Evolutionary conservation across 2,113 vertebrate genomes (phyloP), one percentile per base, ranked within the genome.

Genomic region (Pogona vitticeps): DNA sequence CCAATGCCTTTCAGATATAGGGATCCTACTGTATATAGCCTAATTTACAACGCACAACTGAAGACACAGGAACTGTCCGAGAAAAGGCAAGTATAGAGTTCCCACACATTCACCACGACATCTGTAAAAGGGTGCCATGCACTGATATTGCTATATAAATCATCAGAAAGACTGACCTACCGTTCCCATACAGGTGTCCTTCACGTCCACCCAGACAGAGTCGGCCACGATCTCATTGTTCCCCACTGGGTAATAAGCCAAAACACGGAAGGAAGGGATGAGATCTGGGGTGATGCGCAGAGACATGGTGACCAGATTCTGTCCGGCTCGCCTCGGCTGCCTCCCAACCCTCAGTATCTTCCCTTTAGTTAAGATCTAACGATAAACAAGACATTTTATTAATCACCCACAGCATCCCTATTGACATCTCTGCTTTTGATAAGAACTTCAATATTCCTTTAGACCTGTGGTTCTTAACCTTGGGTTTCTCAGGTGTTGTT

Each of bases 191-290:
- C 98, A 99, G 0, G 95, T 95, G 83, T 98, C 97, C 36, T 90
- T 94, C 83, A 98, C 96, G 0, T 99, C 97, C 73, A 98, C 93
- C 97, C 97, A 97, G 58, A 98, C 3, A 0, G 98, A 98, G 92
- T 99, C 98, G 0, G 98, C 95, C 70, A 98, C 98, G 6, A 98
- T 95, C 92, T 99, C 98, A 0, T 90, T 81, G 0, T 38, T 6
- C 7, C 18, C 8, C 6, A 98, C 83, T 0, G 65, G 87, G 92
- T 98, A 99, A 33, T 97, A 99, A 0, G 96, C 98, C 91, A 99
- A 96, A 0, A 99, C 13, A 1, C 98, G 97, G 94, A 99, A 98
- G 0, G 98, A 98, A 0, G 98, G 98, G 86, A 98, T 96, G 93
- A 98, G 96, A 1, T 97, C 95, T 0, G 94, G 0, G 0, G 97